A percentile compares a stretch with the other conserved stretches of the same genome.
Evolutionary conservation across 1,140 invertebrate genomes (phyloP).

Genomic region (Rhagoletis zephyria): DNA sequence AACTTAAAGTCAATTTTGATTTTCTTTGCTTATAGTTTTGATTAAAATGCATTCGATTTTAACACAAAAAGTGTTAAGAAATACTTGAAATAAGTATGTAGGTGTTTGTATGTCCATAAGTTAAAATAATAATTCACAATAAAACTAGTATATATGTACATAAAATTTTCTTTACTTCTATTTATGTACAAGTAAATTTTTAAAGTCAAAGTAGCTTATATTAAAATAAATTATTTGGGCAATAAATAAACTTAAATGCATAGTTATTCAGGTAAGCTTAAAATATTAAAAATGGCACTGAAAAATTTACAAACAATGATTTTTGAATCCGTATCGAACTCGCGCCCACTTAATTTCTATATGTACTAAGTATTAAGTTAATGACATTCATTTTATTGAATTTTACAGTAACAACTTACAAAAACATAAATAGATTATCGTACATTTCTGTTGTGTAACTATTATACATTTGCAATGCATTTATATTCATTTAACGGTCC

Average conservation of each 20-base stretch:
- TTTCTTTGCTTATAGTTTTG: not conserved
- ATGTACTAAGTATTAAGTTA: not conserved
- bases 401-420: too few relatives aligned
- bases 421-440: too few relatives aligned
- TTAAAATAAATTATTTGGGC: not conserved
- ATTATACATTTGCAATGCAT: too few relatives aligned
- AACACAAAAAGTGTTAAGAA: not conserved
- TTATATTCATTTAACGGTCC: too few relatives aligned
- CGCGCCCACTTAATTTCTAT: not conserved
- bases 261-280: too few relatives aligned
- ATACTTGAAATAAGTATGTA: not conserved
- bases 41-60: slow-evolving; percentile 5
- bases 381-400: too few relatives aligned
- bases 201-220: not conserved
- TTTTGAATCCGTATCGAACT: not conserved
- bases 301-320: not conserved
- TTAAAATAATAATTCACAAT: too few relatives aligned
- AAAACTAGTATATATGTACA: too few relatives aligned
- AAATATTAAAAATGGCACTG: not conserved
- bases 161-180: too few relatives aligned
- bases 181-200: too few relatives aligned
- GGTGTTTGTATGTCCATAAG: too few relatives aligned
- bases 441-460: too few relatives aligned
- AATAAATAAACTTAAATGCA: not conserved
- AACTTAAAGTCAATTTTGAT: slow-evolving; percentile 60